phyloP scores from a whole-genome alignment of 2,113 vertebrate genomes.

The Lampris megalopsis region DNA sequence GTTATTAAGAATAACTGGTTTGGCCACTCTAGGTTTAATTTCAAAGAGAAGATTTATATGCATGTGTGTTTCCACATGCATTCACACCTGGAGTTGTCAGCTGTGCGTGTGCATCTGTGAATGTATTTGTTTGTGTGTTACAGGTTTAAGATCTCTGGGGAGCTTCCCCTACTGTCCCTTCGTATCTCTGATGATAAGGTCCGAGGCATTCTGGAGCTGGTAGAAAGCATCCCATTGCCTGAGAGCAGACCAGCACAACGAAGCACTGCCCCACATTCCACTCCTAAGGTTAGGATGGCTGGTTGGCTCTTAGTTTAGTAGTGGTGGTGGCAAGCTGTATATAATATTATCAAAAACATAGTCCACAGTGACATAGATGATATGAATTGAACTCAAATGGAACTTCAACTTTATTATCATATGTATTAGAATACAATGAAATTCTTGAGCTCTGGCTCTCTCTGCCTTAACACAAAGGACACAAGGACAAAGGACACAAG shows the following conservation, averaged over 20 bases:
- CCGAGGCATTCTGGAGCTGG: slow-evolving; percentile 86
- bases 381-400: too few relatives aligned
- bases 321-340: not conserved
- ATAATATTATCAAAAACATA: too few relatives aligned
- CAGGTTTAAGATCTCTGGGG: slow-evolving; percentile 93
- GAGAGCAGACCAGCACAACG: slow-evolving; percentile 77
- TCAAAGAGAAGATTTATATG: not conserved
- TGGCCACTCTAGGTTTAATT: not conserved
- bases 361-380: too few relatives aligned
- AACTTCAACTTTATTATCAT: too few relatives aligned
- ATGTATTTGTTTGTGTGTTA: slow-evolving; percentile 55
- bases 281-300: slow-evolving; percentile 78
- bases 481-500: too few relatives aligned
- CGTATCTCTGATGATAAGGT: slow-evolving; percentile 93
- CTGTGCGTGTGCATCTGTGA: slow-evolving; percentile 1
- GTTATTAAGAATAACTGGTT: not conserved
- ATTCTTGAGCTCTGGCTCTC: too few relatives aligned
- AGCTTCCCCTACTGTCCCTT: slow-evolving; percentile 91
- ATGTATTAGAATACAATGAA: too few relatives aligned
- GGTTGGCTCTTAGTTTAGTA: not conserved
- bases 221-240: slow-evolving; percentile 94
- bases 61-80: not conserved
- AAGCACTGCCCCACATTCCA: slow-evolving; percentile 59
- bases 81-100: not conserved
- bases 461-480: too few relatives aligned